These are phyloP conservation scores for Casuarius casuarius DNA, from an alignment of 2,113 vertebrate species.

Conservation along the genomic window DNA sequence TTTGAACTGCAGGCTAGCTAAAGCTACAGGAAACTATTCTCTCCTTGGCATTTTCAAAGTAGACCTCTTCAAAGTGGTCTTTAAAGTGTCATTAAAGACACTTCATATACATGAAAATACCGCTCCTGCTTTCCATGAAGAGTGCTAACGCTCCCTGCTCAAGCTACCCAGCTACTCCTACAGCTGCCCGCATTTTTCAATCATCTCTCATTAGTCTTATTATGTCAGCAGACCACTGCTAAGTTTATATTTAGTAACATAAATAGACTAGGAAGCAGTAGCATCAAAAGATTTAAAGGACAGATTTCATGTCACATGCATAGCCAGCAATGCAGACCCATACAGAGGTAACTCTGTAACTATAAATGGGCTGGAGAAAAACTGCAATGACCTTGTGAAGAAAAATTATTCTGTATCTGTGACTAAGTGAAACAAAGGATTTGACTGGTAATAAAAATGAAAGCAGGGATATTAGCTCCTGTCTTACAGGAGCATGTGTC, in stretches of 20 bases:
- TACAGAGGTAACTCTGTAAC: neutral
- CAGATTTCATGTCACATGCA: neutral
- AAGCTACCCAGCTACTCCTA: neutral
- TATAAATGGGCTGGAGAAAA: neutral
- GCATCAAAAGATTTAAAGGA: neutral
- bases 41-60: neutral
- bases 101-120: neutral
- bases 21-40: neutral
- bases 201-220: neutral
- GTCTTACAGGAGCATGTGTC: rapidly evolving
- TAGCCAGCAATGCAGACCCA: neutral
- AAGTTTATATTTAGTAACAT: neutral
- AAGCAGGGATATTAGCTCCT: neutral
- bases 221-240: neutral
- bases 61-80: neutral
- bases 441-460: neutral
- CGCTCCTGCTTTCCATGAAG: neutral
- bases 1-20: conserved; percentile 8
- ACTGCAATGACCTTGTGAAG: neutral
- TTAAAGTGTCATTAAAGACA: neutral
- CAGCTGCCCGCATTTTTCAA: conserved; percentile 10
- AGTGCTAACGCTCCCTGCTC: neutral
- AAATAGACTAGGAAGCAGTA: neutral
- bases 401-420: neutral
- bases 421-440: neutral